Evolutionary conservation across 1,140 invertebrate genomes (phyloP), one percentile per base, ranked within the genome.

Genomic region (Ceratina australensis): DNA sequence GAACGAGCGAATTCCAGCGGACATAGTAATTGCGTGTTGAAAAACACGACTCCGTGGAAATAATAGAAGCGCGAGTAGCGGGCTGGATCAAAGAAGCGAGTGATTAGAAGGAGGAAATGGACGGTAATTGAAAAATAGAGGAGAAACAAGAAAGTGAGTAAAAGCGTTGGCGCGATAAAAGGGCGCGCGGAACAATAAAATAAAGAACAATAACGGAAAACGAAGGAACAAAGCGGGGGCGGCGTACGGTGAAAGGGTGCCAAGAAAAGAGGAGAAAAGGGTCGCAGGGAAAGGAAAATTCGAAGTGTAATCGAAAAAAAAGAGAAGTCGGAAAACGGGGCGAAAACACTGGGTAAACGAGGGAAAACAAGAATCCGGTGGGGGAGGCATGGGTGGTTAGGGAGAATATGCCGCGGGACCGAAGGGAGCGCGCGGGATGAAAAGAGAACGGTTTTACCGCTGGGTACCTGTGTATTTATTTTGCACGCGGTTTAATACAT

Each of bases 401-500:
- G 15, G 56, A 59, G 20, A n/a, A n/a, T 10, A 50, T n/a, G n/a
- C 16, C 8, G 33, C 1, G 42, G 4, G 18, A 42, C 13, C 4
- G 12, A 20, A 12, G 42, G 18, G n/a, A n/a, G n/a, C n/a, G n/a
- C n/a, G n/a, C n/a, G 47, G n/a, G 47, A 42, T 3, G 3, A 16
- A 47, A 8, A 22, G 20, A 33, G 33, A 42, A 10, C 33, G 7
- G 0, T 42, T 42, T 42, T n/a, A n/a, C n/a, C n/a, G n/a, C 33
- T 42, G 33, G 33, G 33, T 42, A 10, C 5, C 33, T 42, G 5
- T 42, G 33, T 42, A 42, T 42, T 84, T 81, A 85, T 85, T 85
- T 81, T 85, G 79, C 76, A 75, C 71, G 79, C 68, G 76, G 71
- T 59, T 85, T 84, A 75, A 85, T 84, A 85, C 80, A 81, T 79